phyloP scores from a whole-genome alignment of 2,888 invertebrate species.

The Epinotia demarniana region DNA sequence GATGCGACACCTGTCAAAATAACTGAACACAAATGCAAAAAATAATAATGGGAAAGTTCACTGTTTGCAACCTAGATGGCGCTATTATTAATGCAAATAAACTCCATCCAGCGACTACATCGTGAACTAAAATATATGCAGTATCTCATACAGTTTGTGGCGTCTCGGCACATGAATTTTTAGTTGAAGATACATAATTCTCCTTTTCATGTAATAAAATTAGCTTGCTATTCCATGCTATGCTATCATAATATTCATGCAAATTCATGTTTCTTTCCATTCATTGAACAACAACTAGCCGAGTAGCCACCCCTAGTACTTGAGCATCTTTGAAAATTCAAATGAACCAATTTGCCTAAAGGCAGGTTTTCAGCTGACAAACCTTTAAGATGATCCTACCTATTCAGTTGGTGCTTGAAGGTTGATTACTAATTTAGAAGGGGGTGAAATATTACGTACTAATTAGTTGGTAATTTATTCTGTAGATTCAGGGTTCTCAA shows the following conservation, averaged over 20 bases:
- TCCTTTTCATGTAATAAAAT: background rate
- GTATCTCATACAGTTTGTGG: too few species aligned
- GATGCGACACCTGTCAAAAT: background rate
- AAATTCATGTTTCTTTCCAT: constrained; percentile 61
- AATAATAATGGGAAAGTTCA: background rate
- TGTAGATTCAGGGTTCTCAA: background rate
- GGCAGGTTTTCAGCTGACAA: constrained; percentile 67
- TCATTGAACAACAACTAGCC: constrained; percentile 51
- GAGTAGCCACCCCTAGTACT: constrained; percentile 54
- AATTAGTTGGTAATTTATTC: constrained; percentile 23
- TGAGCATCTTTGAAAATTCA: constrained; percentile 65
- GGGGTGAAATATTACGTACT: constrained; percentile 26
- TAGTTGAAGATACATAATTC: too few species aligned
- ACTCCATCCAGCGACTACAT: constrained; percentile 3
- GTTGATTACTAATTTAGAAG: constrained; percentile 37
- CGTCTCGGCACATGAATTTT: too few species aligned
- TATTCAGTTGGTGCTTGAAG: constrained; percentile 49
- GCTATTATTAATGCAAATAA: background rate
- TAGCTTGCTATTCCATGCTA: background rate
- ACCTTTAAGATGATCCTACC: constrained; percentile 61
- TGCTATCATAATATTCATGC: background rate
- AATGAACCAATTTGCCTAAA: constrained; percentile 68
- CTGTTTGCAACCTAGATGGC: background rate
- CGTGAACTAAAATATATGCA: background rate
- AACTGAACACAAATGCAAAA: background rate